Evolutionary conservation across 2,113 vertebrate genomes (phyloP), one percentile per base, ranked within the genome.

Genomic region (Xenopus borealis): DNA sequence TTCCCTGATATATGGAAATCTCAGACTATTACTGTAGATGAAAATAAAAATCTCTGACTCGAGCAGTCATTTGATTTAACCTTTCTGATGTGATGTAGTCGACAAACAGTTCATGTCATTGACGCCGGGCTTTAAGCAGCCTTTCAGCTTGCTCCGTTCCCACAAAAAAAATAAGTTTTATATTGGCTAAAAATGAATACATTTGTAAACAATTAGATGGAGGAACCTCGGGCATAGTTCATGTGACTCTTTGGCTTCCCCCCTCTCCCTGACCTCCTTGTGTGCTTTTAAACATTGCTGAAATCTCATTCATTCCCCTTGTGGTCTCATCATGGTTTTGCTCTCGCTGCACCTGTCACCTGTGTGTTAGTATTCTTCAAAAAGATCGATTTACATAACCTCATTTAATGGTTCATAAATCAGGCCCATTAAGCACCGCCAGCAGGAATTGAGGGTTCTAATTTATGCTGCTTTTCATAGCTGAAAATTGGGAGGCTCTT

Each of bases 391-490:
- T 99, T 99, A 98, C 97, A 99, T 99, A 99, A 99, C 97, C 97
- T 98, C 96, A 97, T 99, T 99, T 99, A 98, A 97, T 95, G 95
- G 97, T 98, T 99, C 96, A 99, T 97, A 98, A 99, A 99, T 99
- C 96, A 98, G 96, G 95, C 96, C 95, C 97, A 99, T 99, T 98
- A 98, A 95, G 95, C 95, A 94, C 93, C 87, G 90, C 96, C 96
- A 96, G 97, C 96, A 96, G 95, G 95, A 97, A 96, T 94, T 95
- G 92, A 98, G 95, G 95, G 93, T 98, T 98, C 95, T 98, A 98
- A 99, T 99, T 99, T 99, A 95, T 94, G 94, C 94, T 96, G 92
- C 96, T 94, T 97, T 98, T 98, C 97, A 97, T 94, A 95, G 95
- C 94, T 95, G 96, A 94, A 98, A 98, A 98, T 98, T 97, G 95